A percentile compares a stretch with the other conserved stretches of the same genome.
phyloP scores from a whole-genome alignment of 92 coral and sea anemone species.

The Palythoa heliodiscus region DNA sequence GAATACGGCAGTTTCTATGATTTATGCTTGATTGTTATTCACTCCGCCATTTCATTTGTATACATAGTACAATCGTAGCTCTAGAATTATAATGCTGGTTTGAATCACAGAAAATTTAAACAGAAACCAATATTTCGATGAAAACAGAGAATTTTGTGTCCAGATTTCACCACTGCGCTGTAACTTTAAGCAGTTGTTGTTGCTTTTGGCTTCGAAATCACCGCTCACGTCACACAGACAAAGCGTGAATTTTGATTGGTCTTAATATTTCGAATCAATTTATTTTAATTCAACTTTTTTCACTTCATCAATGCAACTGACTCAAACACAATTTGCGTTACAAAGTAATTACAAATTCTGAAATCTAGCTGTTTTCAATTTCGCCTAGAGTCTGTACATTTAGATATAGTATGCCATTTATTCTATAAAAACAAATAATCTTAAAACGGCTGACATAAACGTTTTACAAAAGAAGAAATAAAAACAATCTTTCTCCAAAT shows the following conservation, averaged over 20 bases:
- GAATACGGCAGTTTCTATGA: background rate
- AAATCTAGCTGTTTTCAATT: background rate
- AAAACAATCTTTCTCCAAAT: background rate
- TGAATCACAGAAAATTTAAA: background rate
- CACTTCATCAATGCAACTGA: background rate
- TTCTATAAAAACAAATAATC: background rate
- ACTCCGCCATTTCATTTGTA: background rate
- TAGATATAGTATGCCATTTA: background rate
- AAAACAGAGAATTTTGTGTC: background rate
- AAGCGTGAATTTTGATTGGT: background rate
- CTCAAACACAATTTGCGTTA: background rate
- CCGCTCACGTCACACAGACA: slow-evolving; percentile 21
- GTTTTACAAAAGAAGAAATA: background rate
- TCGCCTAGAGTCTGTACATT: background rate
- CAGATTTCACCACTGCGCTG: background rate
- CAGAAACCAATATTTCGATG: slow-evolving; percentile 15
- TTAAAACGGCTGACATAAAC: background rate
- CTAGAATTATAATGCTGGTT: background rate
- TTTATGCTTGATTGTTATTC: background rate
- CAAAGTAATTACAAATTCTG: background rate
- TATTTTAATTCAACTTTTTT: background rate
- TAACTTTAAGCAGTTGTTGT: background rate
- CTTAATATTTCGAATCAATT: background rate
- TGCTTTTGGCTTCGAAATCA: background rate
- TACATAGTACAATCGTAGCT: background rate